These are phyloP conservation scores for Oryzias javanicus DNA, from an alignment of 2,113 vertebrate genomes.

Conservation along the genomic window DNA sequence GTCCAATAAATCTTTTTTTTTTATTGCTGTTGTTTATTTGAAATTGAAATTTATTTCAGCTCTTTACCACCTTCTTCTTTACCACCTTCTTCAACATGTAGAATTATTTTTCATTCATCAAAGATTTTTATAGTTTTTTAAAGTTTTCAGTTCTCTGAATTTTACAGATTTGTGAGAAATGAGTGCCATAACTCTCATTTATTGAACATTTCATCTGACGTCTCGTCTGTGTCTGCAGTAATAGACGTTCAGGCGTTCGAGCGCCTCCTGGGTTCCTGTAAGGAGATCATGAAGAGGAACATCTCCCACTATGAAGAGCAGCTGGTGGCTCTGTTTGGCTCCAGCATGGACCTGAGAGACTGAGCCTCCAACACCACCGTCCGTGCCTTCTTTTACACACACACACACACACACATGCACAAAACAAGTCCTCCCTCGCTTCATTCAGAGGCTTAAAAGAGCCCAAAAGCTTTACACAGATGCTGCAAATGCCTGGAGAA, in stretches of 20 bases:
- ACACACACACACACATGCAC: slow-evolving; percentile 38
- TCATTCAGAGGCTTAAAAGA: slow-evolving; percentile 41
- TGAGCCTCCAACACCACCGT: slow-evolving; percentile 72
- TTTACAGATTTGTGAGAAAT: too few species aligned
- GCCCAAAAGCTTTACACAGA: slow-evolving; percentile 56
- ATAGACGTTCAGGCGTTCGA: slow-evolving; percentile 98
- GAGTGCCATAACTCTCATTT: background rate
- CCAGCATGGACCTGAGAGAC: slow-evolving; percentile 95
- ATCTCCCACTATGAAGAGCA: slow-evolving; percentile 97
- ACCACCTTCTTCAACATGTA: too few species aligned
- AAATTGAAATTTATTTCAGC: too few species aligned
- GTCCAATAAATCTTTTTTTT: too few species aligned
- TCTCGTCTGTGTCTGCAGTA: slow-evolving; percentile 72
- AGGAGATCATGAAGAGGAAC: slow-evolving; percentile 99
- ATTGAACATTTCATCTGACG: background rate
- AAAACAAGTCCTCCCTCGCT: slow-evolving; percentile 34
- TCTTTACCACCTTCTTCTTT: too few species aligned
- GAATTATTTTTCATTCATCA: too few species aligned
- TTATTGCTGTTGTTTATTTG: too few species aligned
- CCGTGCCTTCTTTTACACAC: slow-evolving; percentile 76
- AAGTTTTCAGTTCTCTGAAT: too few species aligned
- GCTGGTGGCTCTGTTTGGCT: slow-evolving; percentile 97
- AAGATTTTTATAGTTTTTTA: too few species aligned
- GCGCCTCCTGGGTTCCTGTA: slow-evolving; percentile 96
- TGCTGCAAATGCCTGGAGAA: slow-evolving; percentile 38